Evolutionary conservation across 2,113 vertebrate species (phyloP).

Genomic region (Takifugu flavidus): DNA sequence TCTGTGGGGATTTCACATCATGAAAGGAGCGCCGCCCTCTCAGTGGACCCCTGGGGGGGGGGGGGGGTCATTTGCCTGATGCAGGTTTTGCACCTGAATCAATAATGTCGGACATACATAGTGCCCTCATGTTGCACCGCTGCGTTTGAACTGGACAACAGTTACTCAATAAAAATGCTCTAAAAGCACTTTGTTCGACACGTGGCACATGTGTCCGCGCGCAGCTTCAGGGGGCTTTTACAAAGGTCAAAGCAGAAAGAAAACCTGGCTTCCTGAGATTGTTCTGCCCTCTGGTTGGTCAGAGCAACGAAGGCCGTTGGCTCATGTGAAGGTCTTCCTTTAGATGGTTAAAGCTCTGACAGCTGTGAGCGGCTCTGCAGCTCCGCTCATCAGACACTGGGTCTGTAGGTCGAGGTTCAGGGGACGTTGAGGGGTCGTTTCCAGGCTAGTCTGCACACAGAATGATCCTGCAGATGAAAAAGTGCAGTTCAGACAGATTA

Average conservation of each 20-base stretch:
- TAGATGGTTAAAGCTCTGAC: constrained; percentile 16
- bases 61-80: constrained; percentile 46
- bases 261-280: constrained; percentile 30
- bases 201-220: constrained; percentile 30
- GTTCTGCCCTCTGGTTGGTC: constrained; percentile 21
- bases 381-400: too few species aligned
- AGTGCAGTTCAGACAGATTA: too few species aligned
- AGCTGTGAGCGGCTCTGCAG: constrained; percentile 14
- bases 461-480: too few species aligned
- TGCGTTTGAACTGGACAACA: constrained; percentile 12
- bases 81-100: constrained; percentile 38
- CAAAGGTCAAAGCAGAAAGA: constrained; percentile 44
- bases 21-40: constrained; percentile 28
- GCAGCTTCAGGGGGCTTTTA: constrained; percentile 29
- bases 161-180: constrained; percentile 29
- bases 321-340: constrained; percentile 24
- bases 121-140: constrained; percentile 12
- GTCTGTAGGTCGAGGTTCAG: too few species aligned
- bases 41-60: constrained; percentile 24
- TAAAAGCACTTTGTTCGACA: constrained; percentile 38
- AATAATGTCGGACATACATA: constrained; percentile 41
- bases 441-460: too few species aligned
- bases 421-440: too few species aligned
- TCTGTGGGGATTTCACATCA: constrained; percentile 43
- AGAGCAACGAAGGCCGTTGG: constrained; percentile 20